These are phyloP conservation scores for Morelia viridis DNA, from an alignment of 2,797 vertebrate genomes.

Conservation along the genomic window DNA sequence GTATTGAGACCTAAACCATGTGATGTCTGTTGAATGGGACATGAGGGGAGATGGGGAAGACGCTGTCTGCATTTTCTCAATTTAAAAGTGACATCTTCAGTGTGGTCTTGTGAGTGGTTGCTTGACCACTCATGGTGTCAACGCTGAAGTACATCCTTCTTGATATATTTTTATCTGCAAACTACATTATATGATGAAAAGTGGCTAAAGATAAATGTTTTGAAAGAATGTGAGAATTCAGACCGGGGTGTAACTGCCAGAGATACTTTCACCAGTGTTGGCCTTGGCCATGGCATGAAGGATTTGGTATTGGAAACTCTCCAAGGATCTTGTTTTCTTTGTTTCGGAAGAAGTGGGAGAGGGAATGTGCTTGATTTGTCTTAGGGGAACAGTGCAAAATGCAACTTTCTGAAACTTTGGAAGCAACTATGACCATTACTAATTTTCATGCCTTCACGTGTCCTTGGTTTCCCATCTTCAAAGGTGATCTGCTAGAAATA, in stretches of 20 bases:
- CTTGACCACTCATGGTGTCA: neutral
- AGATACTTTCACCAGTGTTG: neutral
- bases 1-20: neutral
- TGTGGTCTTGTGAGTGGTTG: neutral
- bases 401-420: neutral
- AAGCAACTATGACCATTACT: neutral
- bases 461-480: neutral
- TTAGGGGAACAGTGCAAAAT: neutral
- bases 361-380: neutral
- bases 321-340: neutral
- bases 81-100: neutral
- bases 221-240: neutral
- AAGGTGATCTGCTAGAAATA: neutral
- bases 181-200: neutral
- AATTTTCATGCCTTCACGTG: neutral
- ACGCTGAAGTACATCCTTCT: neutral
- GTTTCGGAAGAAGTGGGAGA: neutral
- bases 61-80: neutral
- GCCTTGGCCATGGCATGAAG: neutral
- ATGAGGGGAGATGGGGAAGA: neutral
- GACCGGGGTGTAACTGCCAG: neutral
- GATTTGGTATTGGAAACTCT: too few relatives aligned
- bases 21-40: neutral
- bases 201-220: neutral
- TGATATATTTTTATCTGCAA: neutral